These are phyloP conservation scores for Caenorhabditis macrosperma DNA, from an alignment of 2,888 invertebrate species.

Conservation along the genomic window DNA sequence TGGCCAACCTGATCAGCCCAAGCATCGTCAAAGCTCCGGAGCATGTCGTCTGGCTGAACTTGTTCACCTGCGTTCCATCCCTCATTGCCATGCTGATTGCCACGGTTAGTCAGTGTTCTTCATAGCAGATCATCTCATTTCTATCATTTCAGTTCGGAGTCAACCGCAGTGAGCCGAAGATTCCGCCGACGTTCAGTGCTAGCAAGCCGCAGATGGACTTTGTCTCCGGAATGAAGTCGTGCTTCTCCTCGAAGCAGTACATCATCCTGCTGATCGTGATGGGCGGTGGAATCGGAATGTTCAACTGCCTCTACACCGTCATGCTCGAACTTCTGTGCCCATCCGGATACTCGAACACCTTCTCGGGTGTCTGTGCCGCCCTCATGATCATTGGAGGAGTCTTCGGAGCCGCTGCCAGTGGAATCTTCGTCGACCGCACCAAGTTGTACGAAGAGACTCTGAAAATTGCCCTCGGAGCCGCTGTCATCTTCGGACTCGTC, in stretches of 20 bases:
- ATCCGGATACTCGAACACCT: slow-evolving; percentile 82
- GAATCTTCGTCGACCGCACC: slow-evolving; percentile 81
- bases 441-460: slow-evolving; percentile 82
- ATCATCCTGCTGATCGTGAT: slow-evolving; percentile 77
- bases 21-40: slow-evolving; percentile 70
- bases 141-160: slow-evolving; percentile 67
- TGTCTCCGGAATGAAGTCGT: slow-evolving; percentile 71
- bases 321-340: slow-evolving; percentile 82
- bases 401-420: slow-evolving; percentile 75
- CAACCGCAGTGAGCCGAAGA: slow-evolving; percentile 77
- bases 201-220: slow-evolving; percentile 76
- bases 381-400: slow-evolving; percentile 82
- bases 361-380: slow-evolving; percentile 77
- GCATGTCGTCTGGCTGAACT: slow-evolving; percentile 74
- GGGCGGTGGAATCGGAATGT: slow-evolving; percentile 80
- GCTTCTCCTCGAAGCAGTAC: slow-evolving; percentile 74
- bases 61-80: slow-evolving; percentile 75
- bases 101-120: slow-evolving; percentile 37
- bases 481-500: slow-evolving; percentile 77
- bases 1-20: slow-evolving; percentile 79
- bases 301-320: slow-evolving; percentile 80
- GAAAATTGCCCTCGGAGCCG: slow-evolving; percentile 80
- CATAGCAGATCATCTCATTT: background rate
- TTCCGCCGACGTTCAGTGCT: slow-evolving; percentile 78
- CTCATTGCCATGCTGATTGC: slow-evolving; percentile 65